Conservation (phyloP, 2,113 vertebrate species). For the Fregetta grallaria region DNA sequence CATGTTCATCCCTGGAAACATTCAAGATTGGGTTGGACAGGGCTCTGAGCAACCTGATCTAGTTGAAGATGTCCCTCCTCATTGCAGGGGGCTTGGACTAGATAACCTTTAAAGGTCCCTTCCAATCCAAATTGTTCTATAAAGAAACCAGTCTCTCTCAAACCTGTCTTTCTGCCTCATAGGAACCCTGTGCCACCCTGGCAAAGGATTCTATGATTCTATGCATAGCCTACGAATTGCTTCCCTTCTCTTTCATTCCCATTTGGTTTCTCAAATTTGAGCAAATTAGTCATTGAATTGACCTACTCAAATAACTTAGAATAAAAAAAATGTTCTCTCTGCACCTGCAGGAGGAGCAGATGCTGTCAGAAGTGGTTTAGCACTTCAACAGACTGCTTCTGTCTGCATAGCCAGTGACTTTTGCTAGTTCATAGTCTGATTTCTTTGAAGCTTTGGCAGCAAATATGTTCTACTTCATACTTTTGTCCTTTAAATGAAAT, state of each 20-base stretch:
- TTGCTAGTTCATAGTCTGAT: background rate
- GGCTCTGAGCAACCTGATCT: too few species aligned
- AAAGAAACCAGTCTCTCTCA: too few species aligned
- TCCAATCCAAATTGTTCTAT: too few species aligned
- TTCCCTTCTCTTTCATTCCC: background rate
- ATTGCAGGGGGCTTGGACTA: too few species aligned
- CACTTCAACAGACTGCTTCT: conserved; percentile 3
- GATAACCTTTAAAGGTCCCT: too few species aligned
- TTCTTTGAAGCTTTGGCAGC: background rate
- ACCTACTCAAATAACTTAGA: background rate
- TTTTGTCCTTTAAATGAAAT: background rate
- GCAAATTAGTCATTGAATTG: background rate
- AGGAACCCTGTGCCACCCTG: too few species aligned
- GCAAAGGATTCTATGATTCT: too few species aligned
- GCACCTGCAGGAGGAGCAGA: background rate
- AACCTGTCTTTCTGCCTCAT: too few species aligned
- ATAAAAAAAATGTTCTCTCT: background rate
- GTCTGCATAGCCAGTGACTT: background rate
- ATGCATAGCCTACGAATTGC: background rate
- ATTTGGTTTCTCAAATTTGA: background rate
- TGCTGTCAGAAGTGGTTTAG: background rate
- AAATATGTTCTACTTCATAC: background rate
- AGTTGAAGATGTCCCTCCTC: too few species aligned
- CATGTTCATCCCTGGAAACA: too few species aligned
- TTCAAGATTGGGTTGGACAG: too few species aligned